Evolutionary conservation across 92 coral and sea anemone genomes (phyloP), one percentile per base, ranked within the genome.

Genomic region (Pocillopora meandrina): DNA sequence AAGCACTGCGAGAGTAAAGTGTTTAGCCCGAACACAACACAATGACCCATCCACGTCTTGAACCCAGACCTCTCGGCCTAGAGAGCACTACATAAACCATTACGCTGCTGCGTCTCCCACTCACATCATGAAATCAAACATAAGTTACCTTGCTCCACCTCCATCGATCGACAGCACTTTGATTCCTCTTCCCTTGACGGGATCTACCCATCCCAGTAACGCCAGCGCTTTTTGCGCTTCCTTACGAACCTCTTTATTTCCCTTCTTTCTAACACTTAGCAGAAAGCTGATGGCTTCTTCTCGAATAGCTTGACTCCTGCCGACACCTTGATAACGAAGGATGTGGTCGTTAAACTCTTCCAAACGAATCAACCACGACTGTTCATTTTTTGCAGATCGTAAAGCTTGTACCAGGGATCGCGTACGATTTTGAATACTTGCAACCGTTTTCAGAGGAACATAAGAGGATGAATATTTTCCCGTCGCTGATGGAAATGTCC

Each of bases 81-180:
- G 52, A 42, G 52, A 3, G 5, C 52, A 42, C 0, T 7, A 42
- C 52, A 42, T 3, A 1, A 42, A 42, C 31, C 52, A 42, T 42
- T 3, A 0, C 5, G 52, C 52, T 1, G 8, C 52, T 7, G 52
- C 52, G 0, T 7, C 52, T 7, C 52, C 8, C 52, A 42, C 52
- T 42, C 5, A 42, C 52, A 42, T 42, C 52, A 42, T 42, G 5
- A 42, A 5, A 42, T 42, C 52, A 42, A 42, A 42, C 52, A 26
- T 61, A 31, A 52, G 34, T 57, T 88, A 94, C 99, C 99, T 90
- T 74, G 99, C 90, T 5, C 99, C 99, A 20, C 99, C 99, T 19
- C 99, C 99, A 83, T 96, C 99, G 80, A 96, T 96, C 52, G 95
- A 89, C 78, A 96, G 81, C 56, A 96, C 90, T 36, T 93, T 90